Evolutionary conservation across 2,888 invertebrate species (phyloP), one percentile per base, ranked within the genome.

Genomic region (Dynastes tityus): DNA sequence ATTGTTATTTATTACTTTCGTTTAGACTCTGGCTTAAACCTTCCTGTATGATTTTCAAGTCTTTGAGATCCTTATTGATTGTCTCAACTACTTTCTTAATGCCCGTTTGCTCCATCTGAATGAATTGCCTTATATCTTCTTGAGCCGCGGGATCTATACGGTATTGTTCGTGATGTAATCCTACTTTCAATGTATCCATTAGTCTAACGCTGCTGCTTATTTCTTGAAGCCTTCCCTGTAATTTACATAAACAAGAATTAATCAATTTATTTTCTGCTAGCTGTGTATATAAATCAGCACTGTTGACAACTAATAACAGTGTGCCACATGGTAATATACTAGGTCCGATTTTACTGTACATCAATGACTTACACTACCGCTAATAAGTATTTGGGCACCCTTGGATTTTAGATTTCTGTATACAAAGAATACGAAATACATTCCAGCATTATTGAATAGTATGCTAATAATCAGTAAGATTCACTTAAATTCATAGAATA

Each of bases 51-150:
- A 93, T 92, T 86, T 94, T 93, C 78, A 97, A 89, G 37, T 95
- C 94, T 75, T 94, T 92, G 80, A 95, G 87, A 87, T 98, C 97
- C 73, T 93, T 92, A 82, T 95, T 95, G 40, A 97, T 94, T 0
- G 96, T 95, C 78, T 94, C 93, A 80, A 97, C 93, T 27, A 98
- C 90, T 84, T 97, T 95, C 40, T 94, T 92, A 90, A 98, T 95
- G 0, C 97, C 97, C 80, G 94, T 94, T 87, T 98, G 98, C 86
- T 98, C 96, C 90, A 97, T 93, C 67, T 92, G 91, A 78, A 98
- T 89, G 88, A 97, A 96, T 90, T 96, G 91, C 82, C 92, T 93
- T 86, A 94, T 91, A 85, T 94, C 94, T 82, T 93, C 93, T 88
- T 93, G 93, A 2, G 92, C 92, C 83, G 92, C 92, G 87, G 86